Evolutionary conservation across 2,113 vertebrate genomes (phyloP).

Genomic region (Aegotheles bennettii): DNA sequence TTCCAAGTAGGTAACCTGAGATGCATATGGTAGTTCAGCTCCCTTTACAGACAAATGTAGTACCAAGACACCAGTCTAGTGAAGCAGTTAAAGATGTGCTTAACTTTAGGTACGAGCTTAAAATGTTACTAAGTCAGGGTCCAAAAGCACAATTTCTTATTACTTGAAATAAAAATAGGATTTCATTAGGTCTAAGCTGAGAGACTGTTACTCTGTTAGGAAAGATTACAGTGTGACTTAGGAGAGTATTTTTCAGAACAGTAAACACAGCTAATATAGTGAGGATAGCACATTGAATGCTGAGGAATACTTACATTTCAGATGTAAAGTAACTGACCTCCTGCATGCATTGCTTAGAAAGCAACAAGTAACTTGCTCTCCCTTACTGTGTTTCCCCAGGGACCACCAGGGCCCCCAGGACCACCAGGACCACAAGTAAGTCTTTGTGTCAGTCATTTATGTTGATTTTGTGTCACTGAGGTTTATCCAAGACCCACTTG

Average conservation of each 20-base stretch:
- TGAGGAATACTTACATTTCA: not conserved
- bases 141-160: not conserved
- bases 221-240: not conserved
- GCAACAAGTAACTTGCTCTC: not conserved
- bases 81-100: not conserved
- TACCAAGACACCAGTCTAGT: not conserved
- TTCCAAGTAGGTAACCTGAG: not conserved
- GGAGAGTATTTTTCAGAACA: not conserved
- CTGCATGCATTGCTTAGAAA: not conserved
- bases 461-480: not conserved
- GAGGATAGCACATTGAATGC: not conserved
- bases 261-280: not conserved
- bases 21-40: not conserved
- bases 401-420: slow-evolving; percentile 82
- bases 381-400: slow-evolving; percentile 72
- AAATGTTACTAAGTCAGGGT: not conserved
- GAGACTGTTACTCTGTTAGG: not conserved
- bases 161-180: not conserved
- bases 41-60: not conserved
- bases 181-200: not conserved
- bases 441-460: slow-evolving; percentile 33
- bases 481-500: not conserved
- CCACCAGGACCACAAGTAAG: slow-evolving; percentile 80
- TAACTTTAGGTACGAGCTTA: not conserved
- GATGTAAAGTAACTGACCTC: not conserved